Conservation (phyloP, 2,797 vertebrate genomes). For the Sebastes umbrosus region DNA sequence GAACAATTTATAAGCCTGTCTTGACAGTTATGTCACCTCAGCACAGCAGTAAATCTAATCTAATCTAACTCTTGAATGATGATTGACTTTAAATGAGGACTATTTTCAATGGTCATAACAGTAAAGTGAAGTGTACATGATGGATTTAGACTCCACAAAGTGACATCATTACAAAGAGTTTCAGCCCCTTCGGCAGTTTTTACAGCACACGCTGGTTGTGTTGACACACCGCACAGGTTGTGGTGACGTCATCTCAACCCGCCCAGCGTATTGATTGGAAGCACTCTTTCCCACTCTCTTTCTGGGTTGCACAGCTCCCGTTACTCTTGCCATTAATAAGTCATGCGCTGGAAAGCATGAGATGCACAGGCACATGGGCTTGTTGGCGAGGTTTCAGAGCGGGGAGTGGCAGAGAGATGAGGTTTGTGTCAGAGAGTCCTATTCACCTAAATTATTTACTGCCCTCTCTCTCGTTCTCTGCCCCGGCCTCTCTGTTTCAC, state of each 20-base stretch:
- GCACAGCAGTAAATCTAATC: background rate
- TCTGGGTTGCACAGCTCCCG: slow-evolving; percentile 67
- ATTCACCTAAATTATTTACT: slow-evolving; percentile 79
- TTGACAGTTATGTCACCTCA: background rate
- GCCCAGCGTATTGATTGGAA: slow-evolving; percentile 30
- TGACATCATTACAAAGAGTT: background rate
- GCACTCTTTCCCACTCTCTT: slow-evolving; percentile 46
- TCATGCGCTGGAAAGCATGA: slow-evolving; percentile 72
- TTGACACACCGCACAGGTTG: background rate
- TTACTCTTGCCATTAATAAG: slow-evolving; percentile 77
- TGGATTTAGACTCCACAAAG: background rate
- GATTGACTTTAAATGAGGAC: background rate
- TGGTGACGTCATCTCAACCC: slow-evolving; percentile 24
- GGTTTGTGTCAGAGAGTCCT: slow-evolving; percentile 56
- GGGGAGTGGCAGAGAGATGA: slow-evolving; percentile 43
- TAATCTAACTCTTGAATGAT: background rate
- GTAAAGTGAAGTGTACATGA: background rate
- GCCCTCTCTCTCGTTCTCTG: slow-evolving; percentile 6
- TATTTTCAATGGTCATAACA: background rate
- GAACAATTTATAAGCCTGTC: background rate
- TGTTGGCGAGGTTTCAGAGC: slow-evolving; percentile 55
- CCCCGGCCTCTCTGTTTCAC: slow-evolving; percentile 21
- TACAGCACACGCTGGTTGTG: background rate
- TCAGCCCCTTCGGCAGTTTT: background rate
- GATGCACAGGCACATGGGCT: slow-evolving; percentile 57